These are phyloP conservation scores for Calliopsis andreniformis DNA, from an alignment of 1,140 invertebrate genomes.

Conservation along the genomic window DNA sequence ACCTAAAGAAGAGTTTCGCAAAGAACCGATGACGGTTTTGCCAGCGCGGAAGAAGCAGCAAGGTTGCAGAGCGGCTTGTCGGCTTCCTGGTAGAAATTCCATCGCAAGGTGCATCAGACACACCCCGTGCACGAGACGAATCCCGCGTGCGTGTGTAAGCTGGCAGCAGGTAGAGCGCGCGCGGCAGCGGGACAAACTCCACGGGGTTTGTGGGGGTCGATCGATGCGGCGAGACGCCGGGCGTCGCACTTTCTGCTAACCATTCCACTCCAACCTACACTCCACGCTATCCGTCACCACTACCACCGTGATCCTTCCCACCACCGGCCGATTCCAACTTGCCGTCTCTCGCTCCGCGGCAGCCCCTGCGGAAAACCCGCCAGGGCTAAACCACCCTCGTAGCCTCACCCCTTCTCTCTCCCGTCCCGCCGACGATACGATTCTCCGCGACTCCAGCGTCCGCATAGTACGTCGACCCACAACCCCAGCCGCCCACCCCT, in stretches of 20 bases:
- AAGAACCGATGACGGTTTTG: too few relatives aligned
- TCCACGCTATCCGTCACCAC: conserved; percentile 48
- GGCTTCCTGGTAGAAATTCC: conserved; percentile 23
- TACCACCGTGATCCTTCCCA: not conserved
- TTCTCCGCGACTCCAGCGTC: conserved; percentile 31
- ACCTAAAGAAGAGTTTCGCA: too few relatives aligned
- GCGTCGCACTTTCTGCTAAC: conserved; percentile 78
- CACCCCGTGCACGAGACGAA: conserved; percentile 31
- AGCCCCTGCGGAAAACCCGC: conserved; percentile 53
- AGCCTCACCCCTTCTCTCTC: not conserved
- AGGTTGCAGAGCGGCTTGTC: not conserved
- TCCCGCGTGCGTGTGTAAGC: conserved; percentile 36
- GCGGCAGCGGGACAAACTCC: conserved; percentile 27
- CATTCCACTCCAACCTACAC: conserved; percentile 63
- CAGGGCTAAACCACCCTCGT: conserved; percentile 57
- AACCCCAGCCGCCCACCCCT: conserved; percentile 46
- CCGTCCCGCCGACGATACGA: conserved; percentile 32
- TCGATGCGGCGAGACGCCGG: conserved; percentile 81
- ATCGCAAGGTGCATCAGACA: conserved; percentile 33
- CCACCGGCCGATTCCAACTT: not conserved
- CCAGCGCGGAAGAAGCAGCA: not conserved
- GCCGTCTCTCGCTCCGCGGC: conserved; percentile 45
- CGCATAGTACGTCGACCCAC: conserved; percentile 65
- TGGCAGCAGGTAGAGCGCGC: conserved; percentile 55
- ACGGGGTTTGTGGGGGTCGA: conserved; percentile 63